A percentile compares a stretch with the other conserved stretches of the same genome.
Conservation (phyloP, 2,888 invertebrate genomes). For the Caenorhabditis doughertyi region DNA sequence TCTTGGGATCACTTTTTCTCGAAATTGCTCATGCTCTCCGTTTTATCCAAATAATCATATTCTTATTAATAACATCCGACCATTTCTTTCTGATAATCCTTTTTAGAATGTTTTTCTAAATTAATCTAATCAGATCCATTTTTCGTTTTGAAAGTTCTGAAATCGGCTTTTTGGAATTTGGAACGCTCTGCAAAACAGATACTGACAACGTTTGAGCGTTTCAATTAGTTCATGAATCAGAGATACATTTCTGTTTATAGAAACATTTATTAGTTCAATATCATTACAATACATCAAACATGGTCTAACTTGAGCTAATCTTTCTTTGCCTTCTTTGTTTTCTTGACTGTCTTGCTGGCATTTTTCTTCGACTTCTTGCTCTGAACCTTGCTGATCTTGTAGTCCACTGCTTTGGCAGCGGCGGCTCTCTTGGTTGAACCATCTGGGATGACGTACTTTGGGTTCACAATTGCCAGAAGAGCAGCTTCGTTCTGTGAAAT, state of each 20-base stretch:
- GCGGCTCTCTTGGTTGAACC: constrained; percentile 2
- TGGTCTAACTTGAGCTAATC: no score
- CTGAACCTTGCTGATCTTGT: neutral
- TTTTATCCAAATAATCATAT: neutral
- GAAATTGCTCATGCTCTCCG: neutral
- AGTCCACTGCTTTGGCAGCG: neutral
- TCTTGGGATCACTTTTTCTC: neutral
- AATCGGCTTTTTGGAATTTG: neutral
- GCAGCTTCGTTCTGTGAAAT: constrained; percentile 4
- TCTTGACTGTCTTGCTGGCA: neutral
- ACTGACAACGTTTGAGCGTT: no score
- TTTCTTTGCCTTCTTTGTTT: neutral
- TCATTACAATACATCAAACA: no score
- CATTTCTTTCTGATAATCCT: neutral
- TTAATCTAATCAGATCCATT: no score
- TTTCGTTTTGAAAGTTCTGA: neutral
- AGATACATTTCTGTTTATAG: no score
- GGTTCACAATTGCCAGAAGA: constrained; percentile 3
- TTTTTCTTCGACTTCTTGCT: neutral
- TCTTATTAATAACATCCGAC: neutral
- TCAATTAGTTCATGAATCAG: no score
- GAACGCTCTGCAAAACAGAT: no score
- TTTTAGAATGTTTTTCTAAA: neutral
- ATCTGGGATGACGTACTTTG: neutral
- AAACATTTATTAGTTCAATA: no score